These are phyloP conservation scores for Panagrolaimus sp. DNA, from an alignment of 1,140 invertebrate species.

Conservation along the genomic window DNA sequence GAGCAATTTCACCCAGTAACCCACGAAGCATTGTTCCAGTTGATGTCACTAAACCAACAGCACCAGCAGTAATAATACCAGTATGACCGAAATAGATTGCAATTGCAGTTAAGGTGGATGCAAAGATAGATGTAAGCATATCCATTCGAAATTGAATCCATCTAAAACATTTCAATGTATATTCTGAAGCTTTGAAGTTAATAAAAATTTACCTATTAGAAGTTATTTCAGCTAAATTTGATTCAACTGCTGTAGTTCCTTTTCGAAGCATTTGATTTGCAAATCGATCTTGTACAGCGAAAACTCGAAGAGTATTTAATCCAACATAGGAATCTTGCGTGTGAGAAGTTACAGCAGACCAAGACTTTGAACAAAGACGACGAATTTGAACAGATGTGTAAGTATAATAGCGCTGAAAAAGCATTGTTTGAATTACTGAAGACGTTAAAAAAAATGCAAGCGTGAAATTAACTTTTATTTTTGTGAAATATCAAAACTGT, in stretches of 20 bases:
- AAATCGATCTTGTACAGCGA: background rate
- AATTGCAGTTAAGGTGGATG: background rate
- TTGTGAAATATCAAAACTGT: too few species aligned
- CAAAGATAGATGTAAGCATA: background rate
- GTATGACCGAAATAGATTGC: background rate
- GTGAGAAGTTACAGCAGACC: background rate
- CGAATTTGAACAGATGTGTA: background rate
- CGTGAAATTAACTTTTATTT: too few species aligned
- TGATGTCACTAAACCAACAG: background rate
- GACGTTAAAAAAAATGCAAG: too few species aligned
- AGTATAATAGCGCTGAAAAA: constrained; percentile 1
- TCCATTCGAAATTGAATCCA: background rate
- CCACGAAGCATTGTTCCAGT: constrained; percentile 8
- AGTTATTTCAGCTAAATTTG: background rate
- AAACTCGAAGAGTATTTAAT: background rate
- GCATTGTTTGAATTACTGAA: too few species aligned
- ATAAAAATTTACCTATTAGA: background rate
- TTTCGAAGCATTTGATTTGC: background rate
- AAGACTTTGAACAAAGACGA: constrained; percentile 1
- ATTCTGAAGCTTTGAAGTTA: too few species aligned
- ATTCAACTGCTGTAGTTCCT: background rate
- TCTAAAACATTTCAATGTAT: too few species aligned
- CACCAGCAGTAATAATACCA: background rate
- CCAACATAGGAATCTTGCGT: constrained; percentile 7
- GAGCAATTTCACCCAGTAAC: background rate